Base-by-base conservation (phyloP, 37 sponge, comb jelly and placozoan species). In the Cladorhizidae sp. region DNA sequence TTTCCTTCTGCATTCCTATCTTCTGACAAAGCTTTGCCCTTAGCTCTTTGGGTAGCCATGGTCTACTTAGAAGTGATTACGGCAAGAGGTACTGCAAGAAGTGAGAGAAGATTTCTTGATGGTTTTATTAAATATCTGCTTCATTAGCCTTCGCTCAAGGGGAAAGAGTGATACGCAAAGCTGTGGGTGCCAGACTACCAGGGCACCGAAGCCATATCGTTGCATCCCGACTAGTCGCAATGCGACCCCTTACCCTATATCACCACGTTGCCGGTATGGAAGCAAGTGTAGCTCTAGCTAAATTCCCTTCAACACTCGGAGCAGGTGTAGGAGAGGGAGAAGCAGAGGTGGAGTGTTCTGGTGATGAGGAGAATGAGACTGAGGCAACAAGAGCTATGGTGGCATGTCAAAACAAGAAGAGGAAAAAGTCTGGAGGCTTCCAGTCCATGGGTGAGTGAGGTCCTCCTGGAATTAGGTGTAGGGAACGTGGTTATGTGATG, bases 351-450 rank as follows among this genome's bases (percentile, higher is more conserved):
- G 18, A 18, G 8, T 21, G 51, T 49, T 12, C 5, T 43, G 52
- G 22, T 23, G 51, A 42, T 42, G 73, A 72, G 25, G 28, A 9
- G 3, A 49, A 26, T 72, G 73, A 45, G 73, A 21, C 51, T 49
- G 73, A 72, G 29, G 54, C 56, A 73, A 79, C 83, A 0, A 71
- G 85, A 52, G 22, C 51, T 33, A n/a, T 89, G 40, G 83, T 85
- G 7, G 49, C 57, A n/a, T n/a, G 70, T 32, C 79, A 86, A 50
- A 90, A 88, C 69, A 85, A 74, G 52, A 93, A 90, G 56, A 85
- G 93, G 72, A 94, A 94, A 55, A 87, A 82, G 76, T 83, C 89
- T 42, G 95, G 95, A 32, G 92, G 95, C 18, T 94, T 94, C 59
- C 91, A 90, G 57, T 86, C 88, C 68, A 87, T 94, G 92, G 95